Evolutionary conservation across 2,888 invertebrate species (phyloP).

Genomic region (Pseudanteris insignis): DNA sequence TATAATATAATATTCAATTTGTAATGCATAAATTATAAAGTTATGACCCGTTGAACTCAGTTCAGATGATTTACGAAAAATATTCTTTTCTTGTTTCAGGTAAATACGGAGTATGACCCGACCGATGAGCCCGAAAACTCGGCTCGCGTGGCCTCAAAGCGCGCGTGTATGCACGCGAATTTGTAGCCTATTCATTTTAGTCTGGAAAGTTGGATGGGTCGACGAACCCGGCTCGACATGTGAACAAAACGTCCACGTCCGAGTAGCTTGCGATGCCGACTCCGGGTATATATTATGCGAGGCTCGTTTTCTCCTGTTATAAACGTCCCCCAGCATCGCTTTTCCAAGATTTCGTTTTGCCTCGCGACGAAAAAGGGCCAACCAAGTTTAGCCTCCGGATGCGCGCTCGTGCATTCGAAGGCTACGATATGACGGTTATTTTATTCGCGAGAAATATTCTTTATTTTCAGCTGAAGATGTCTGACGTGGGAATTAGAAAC

Average conservation of each 20-base stretch:
- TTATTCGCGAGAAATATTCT: conserved; percentile 8
- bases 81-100: too few relatives aligned
- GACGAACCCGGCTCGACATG: conserved; percentile 40
- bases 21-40: too few relatives aligned
- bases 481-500: conserved; percentile 1
- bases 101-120: too few relatives aligned
- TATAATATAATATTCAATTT: too few relatives aligned
- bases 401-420: conserved; percentile 15
- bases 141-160: conserved; percentile 3
- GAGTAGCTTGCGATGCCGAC: conserved; percentile 42
- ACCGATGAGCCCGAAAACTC: too few relatives aligned
- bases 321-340: conserved; percentile 41
- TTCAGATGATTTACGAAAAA: too few relatives aligned
- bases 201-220: conserved; percentile 44
- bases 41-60: too few relatives aligned
- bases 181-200: conserved; percentile 39
- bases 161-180: conserved; percentile 30
- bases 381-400: conserved; percentile 41
- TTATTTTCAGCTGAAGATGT: too few relatives aligned
- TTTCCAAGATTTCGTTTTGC: conserved; percentile 42
- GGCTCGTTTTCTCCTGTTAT: conserved; percentile 39
- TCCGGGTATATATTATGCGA: conserved; percentile 42
- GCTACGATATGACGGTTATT: conserved; percentile 7
- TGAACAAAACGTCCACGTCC: conserved; percentile 45
- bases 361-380: conserved; percentile 38